These are phyloP conservation scores for Argya squamiceps DNA, from an alignment of 2,797 vertebrate genomes.

Conservation along the genomic window DNA sequence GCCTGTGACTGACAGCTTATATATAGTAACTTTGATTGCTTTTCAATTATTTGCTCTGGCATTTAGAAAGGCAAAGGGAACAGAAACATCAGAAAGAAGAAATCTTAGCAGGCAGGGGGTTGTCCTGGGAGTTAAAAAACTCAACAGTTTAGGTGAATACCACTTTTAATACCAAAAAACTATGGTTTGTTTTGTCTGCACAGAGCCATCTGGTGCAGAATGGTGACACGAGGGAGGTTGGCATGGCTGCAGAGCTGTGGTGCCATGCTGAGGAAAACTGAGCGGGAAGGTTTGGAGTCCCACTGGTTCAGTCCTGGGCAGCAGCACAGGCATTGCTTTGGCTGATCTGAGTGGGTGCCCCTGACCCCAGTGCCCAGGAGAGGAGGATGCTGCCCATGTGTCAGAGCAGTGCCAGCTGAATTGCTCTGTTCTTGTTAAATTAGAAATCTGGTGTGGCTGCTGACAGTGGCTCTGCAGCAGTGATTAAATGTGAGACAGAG, in stretches of 20 bases:
- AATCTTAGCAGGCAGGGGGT: neutral
- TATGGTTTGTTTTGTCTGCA: neutral
- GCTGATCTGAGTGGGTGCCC: neutral
- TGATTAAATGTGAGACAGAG: neutral
- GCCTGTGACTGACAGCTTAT: neutral
- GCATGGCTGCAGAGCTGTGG: neutral
- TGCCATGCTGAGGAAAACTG: neutral
- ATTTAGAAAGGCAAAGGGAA: neutral
- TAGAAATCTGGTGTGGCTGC: neutral
- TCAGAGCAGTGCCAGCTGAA: neutral
- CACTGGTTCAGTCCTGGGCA: neutral
- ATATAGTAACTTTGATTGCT: neutral
- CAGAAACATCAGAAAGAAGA: neutral
- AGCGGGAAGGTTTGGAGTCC: neutral
- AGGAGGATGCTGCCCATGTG: neutral
- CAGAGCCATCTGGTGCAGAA: neutral
- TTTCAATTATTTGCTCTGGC: neutral
- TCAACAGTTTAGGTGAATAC: neutral
- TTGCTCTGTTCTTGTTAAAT: neutral
- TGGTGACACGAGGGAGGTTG: rapidly evolving
- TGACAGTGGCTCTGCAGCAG: neutral
- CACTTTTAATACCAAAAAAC: neutral
- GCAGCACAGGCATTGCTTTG: rapidly evolving
- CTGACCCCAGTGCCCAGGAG: neutral
- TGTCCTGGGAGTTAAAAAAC: neutral